Conservation (phyloP, 1,140 invertebrate genomes). For the Drosophila watanabei region DNA sequence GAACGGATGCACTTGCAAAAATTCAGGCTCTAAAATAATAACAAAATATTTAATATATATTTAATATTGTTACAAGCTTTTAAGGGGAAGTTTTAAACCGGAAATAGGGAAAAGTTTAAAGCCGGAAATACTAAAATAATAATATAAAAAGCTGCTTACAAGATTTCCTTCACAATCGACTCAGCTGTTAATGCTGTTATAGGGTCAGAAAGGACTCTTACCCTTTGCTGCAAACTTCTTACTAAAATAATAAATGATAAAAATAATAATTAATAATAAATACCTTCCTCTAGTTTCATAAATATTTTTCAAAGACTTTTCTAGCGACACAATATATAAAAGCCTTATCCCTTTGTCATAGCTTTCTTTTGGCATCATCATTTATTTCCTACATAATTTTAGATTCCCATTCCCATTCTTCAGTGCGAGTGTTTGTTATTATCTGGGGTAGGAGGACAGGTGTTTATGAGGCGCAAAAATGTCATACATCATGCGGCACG, state of each 20-base stretch:
- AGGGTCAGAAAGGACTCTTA: too few relatives aligned
- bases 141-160: background rate
- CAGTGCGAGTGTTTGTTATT: slow-evolving; percentile 46
- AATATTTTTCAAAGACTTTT: too few relatives aligned
- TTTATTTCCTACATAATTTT: background rate
- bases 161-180: background rate
- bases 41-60: background rate
- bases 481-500: slow-evolving; percentile 80
- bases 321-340: background rate
- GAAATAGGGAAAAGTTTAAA: background rate
- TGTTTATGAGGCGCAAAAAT: slow-evolving; percentile 83
- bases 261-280: too few relatives aligned
- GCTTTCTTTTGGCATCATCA: background rate
- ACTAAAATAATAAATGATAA: too few relatives aligned
- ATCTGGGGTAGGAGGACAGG: slow-evolving; percentile 35
- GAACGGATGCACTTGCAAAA: slow-evolving; percentile 4
- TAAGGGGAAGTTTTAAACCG: background rate
- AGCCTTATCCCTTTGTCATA: background rate
- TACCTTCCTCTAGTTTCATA: background rate
- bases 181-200: too few relatives aligned
- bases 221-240: too few relatives aligned
- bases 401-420: background rate
- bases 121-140: background rate
- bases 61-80: background rate
- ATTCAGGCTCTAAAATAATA: background rate